Conservation (phyloP, 2,888 invertebrate genomes). For the Girardia tigrina region DNA sequence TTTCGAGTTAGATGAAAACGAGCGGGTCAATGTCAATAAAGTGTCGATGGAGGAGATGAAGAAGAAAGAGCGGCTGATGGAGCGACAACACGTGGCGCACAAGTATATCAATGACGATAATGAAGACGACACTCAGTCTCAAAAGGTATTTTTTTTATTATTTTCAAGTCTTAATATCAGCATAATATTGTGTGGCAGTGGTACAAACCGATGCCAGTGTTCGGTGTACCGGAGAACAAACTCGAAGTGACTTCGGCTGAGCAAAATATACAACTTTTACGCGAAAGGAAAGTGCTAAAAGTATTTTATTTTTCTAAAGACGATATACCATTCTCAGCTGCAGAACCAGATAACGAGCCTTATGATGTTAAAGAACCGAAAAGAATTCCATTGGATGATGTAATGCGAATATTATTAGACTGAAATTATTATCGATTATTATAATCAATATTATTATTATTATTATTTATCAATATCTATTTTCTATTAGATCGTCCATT, state of each 20-base stretch:
- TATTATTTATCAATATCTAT: no score
- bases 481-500: background rate
- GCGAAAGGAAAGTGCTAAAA: conserved; percentile 66
- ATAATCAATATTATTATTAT: background rate
- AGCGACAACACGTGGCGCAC: conserved; percentile 52
- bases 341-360: conserved; percentile 72
- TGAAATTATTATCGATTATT: no score
- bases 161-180: no score
- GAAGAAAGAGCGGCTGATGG: conserved; percentile 70
- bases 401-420: conserved; percentile 42
- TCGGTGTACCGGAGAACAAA: conserved; percentile 16
- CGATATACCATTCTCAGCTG: conserved; percentile 50
- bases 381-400: conserved; percentile 73
- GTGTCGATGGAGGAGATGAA: conserved; percentile 71
- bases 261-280: conserved; percentile 68
- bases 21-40: conserved; percentile 81
- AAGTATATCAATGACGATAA: background rate
- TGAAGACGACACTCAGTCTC: background rate
- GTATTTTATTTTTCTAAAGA: conserved; percentile 50
- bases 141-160: background rate
- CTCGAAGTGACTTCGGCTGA: conserved; percentile 54
- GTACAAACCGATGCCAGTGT: conserved; percentile 25
- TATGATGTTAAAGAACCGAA: conserved; percentile 64
- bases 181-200: no score
- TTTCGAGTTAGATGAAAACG: conserved; percentile 86